Percentiles rank a stretch among this genome's conserved stretches.
These are phyloP conservation scores for Papilio polyxenes DNA, from an alignment of 1,140 invertebrate genomes.

Conservation along the genomic window DNA sequence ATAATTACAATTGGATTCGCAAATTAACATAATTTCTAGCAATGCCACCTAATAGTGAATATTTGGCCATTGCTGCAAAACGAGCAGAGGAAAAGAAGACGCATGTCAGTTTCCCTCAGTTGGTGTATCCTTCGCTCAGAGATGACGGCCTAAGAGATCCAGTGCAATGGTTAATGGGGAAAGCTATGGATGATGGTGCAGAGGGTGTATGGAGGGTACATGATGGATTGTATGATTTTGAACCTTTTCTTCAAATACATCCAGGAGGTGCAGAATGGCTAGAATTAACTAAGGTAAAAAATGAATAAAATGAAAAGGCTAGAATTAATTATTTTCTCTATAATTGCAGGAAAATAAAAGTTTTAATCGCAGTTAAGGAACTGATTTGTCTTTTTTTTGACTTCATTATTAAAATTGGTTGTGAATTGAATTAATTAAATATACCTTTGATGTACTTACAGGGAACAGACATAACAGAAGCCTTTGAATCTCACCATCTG, in stretches of 20 bases:
- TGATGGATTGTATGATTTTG: slow-evolving; percentile 88
- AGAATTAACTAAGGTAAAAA: slow-evolving; percentile 82
- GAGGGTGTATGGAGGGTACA: slow-evolving; percentile 89
- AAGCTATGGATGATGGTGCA: slow-evolving; percentile 85
- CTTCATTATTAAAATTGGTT: background rate
- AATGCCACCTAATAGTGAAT: slow-evolving; percentile 51
- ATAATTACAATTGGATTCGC: background rate
- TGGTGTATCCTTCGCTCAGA: slow-evolving; percentile 78
- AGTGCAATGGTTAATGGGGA: slow-evolving; percentile 83
- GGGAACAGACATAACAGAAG: slow-evolving; percentile 89
- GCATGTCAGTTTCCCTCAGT: slow-evolving; percentile 69
- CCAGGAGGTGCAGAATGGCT: slow-evolving; percentile 90
- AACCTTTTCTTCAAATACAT: slow-evolving; percentile 84
- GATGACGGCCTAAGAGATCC: slow-evolving; percentile 69
- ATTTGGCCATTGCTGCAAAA: slow-evolving; percentile 53
- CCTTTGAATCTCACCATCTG: slow-evolving; percentile 86
- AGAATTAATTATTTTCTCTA: too few relatives aligned
- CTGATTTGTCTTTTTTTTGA: too few relatives aligned
- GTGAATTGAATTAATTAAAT: slow-evolving; percentile 65
- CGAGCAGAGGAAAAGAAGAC: slow-evolving; percentile 59
- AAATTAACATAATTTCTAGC: background rate
- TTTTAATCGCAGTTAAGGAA: slow-evolving; percentile 64
- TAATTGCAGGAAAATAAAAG: slow-evolving; percentile 83
- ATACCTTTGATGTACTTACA: slow-evolving; percentile 84
- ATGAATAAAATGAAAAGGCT: background rate